Base-by-base conservation (phyloP, 2,797 vertebrate genomes). In the Bovichtus variegatus region DNA sequence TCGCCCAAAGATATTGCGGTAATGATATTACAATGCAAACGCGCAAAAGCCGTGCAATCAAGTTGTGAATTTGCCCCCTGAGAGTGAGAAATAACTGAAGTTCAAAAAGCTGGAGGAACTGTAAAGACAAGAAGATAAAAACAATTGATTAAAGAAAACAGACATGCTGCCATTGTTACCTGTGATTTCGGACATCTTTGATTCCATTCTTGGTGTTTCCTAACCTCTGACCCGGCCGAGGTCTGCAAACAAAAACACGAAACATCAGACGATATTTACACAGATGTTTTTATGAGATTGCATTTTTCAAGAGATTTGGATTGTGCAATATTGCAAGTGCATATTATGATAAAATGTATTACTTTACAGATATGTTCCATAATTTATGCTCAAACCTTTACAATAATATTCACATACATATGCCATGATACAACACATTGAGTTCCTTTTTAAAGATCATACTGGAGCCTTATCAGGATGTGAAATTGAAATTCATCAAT, bases 181-280 rank as follows among this genome's bases (percentile, higher is more conserved):
- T 95, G 91, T 97, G 96, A 84, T 95, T 85, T 40, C 96, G 92
- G 36, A 97, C 89, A 46, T 96, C 95, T 82, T 93, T 95, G 73
- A 97, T 96, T 57, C 96, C 96, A 1, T 95, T 95, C 88, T 95
- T 96, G 27, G 94, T 96, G 85, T 96, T 96, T 75, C 95, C 96
- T 79, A 96, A 89, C 77, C 95, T 93, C 84, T 96, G 96, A 55
- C 96, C 95, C 0, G 95, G 95, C 6, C 96, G 93, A 43, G 93
- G 93, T 84, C 96, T 96, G 89, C 12, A 80, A 71, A 47, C 6
- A 66, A 65, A 49, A 77, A 51, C 18, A 54, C 10, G 46, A 53
- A 2, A 57, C 1, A 27, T 29, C 19, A 29, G 15, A n/a, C 2
- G 1, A 49, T 6, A 41, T 27, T 44, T 25, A 44, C 1, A 16